These are phyloP conservation scores for Andrena marginata DNA, from an alignment of 2,888 invertebrate species.

Conservation along the genomic window DNA sequence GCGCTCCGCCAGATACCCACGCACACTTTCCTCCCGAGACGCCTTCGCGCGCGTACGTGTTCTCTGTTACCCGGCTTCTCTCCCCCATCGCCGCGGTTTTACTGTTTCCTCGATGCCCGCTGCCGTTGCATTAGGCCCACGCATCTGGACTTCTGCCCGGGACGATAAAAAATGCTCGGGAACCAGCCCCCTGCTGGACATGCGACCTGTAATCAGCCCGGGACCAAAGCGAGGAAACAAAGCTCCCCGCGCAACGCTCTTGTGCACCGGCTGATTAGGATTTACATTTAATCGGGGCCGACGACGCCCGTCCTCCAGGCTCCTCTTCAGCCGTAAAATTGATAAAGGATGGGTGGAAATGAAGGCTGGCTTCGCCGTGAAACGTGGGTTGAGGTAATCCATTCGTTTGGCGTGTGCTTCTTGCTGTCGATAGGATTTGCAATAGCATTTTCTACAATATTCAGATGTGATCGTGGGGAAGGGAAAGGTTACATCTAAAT, in stretches of 20 bases:
- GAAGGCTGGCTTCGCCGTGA: neutral
- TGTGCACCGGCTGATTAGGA: slow-evolving; percentile 41
- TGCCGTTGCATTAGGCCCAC: slow-evolving; percentile 53
- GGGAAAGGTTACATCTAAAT: neutral
- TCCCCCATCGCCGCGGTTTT: slow-evolving; percentile 44
- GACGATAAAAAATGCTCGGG: slow-evolving; percentile 45
- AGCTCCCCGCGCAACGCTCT: slow-evolving; percentile 1
- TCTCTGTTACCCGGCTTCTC: slow-evolving; percentile 29
- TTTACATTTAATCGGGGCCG: slow-evolving; percentile 51
- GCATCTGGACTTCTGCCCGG: slow-evolving; percentile 54
- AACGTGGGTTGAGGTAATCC: too few relatives aligned
- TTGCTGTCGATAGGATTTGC: neutral
- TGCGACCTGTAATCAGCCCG: slow-evolving; percentile 50
- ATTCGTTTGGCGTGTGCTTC: too few relatives aligned
- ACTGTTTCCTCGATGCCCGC: slow-evolving; percentile 52
- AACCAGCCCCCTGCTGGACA: slow-evolving; percentile 30
- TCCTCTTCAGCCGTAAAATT: slow-evolving; percentile 38
- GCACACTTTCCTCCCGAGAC: slow-evolving; percentile 4
- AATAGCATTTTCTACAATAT: neutral
- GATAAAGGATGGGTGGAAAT: slow-evolving; percentile 39
- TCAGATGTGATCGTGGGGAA: too few relatives aligned
- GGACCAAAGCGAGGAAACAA: slow-evolving; percentile 35
- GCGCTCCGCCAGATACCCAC: slow-evolving; percentile 49
- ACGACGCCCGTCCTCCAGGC: slow-evolving; percentile 1
- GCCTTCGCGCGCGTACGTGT: slow-evolving; percentile 1